Evolutionary conservation across 2,888 invertebrate species (phyloP), one percentile per base, ranked within the genome.

Genomic region (Melanchra persicariae): DNA sequence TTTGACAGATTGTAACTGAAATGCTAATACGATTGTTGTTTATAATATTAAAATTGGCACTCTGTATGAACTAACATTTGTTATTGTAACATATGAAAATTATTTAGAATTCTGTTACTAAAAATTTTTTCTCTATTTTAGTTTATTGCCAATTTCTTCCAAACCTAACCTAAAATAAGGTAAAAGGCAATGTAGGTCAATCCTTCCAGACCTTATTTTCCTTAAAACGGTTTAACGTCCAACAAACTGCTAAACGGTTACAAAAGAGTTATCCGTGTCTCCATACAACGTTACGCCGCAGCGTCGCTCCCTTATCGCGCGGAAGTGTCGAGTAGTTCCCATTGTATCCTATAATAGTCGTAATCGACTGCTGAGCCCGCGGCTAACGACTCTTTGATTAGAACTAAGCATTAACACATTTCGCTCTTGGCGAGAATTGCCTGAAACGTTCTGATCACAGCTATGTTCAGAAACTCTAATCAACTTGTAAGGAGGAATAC

Each of bases 311-410:
- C 72, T 85, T 92, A 92, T 91, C 92, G 83, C 83, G 64, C 89
- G 91, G 91, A 92, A 92, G 88, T 90, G 91, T 90, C 89, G 88
- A 86, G 71, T 88, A 88, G 88, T 90, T 87, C 82, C 89, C 89
- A 92, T 92, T 92, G 87, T 87, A 79, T 77, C 77, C 89, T 87
- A 81, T 91, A 91, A 91, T 89, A 91, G 91, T 89, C 88, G 90
- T 92, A 94, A 93, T 94, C 91, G 92, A 92, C 88, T 90, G 81
- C 79, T 87, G 82, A 86, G 86, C 89, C 87, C 88, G 87, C 86
- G 87, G 87, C 93, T 93, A 93, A 93, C 89, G 93, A 93, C 90
- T 87, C 89, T 91, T 92, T 93, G 93, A 93, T 93, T 93, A 93
- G 92, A 91, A 89, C 90, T 87, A 88, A 89, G 87, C 89, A 88